phyloP scores from a whole-genome alignment of 2,888 invertebrate species.

The Oscheius sp. region DNA sequence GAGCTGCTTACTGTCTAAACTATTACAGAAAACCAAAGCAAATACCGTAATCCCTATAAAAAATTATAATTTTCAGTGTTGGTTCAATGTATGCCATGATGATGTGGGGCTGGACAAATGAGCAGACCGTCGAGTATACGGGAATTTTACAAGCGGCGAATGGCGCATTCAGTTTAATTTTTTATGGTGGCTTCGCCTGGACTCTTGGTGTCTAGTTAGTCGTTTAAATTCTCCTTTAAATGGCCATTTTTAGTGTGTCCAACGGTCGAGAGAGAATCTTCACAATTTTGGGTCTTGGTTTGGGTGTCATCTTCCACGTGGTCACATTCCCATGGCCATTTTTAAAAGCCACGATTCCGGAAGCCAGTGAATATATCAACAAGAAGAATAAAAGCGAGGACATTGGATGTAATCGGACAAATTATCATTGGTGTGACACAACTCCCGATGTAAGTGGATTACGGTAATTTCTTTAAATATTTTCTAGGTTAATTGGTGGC shows the following conservation, averaged over 20 bases:
- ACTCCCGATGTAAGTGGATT: constrained; percentile 48
- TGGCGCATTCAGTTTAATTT: constrained; percentile 47
- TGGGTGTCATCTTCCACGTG: constrained; percentile 52
- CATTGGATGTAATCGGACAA: constrained; percentile 44
- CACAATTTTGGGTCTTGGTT: constrained; percentile 48
- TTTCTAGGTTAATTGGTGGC: constrained; percentile 51
- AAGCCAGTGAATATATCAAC: neutral
- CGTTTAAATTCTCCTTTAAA: neutral
- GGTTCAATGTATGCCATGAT: constrained; percentile 54
- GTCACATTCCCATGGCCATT: constrained; percentile 56
- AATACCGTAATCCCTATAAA: neutral
- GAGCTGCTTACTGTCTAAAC: no score
- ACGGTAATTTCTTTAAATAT: neutral
- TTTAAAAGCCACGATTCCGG: neutral
- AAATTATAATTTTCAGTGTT: constrained; percentile 40
- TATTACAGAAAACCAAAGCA: no score
- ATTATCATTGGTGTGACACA: constrained; percentile 47
- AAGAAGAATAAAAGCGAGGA: constrained; percentile 39
- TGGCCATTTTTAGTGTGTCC: constrained; percentile 45
- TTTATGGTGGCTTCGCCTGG: constrained; percentile 50
- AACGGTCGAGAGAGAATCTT: constrained; percentile 49
- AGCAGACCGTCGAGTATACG: constrained; percentile 48
- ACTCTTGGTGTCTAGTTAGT: constrained; percentile 54
- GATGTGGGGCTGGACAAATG: constrained; percentile 59
- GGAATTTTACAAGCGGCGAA: constrained; percentile 54